Conservation (phyloP, 2,113 vertebrate species). For the Peromyscus maniculatus region DNA sequence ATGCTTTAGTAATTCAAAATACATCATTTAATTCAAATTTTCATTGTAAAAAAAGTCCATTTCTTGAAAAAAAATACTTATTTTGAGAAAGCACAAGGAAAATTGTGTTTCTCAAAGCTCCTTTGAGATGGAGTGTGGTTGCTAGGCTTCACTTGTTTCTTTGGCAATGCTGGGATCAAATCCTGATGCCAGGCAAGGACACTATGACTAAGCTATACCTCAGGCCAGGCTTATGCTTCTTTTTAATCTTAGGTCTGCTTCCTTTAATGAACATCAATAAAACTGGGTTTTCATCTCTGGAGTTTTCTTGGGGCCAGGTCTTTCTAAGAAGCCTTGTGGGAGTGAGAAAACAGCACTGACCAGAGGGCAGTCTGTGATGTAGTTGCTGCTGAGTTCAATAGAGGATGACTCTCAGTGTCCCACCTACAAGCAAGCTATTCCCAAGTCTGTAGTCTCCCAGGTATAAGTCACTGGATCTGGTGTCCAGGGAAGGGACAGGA, state of each 20-base stretch:
- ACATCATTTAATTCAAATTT: background rate
- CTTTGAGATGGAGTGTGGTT: background rate
- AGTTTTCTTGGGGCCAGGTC: background rate
- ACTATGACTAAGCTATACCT: background rate
- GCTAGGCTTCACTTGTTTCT: background rate
- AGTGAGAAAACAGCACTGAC: background rate
- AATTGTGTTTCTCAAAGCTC: background rate
- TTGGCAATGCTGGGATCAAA: background rate
- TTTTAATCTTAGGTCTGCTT: background rate
- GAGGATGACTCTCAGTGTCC: fast-evolving
- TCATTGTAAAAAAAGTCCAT: background rate
- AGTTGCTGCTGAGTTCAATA: background rate
- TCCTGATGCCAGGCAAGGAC: background rate
- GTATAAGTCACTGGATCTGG: background rate
- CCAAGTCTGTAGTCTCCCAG: background rate
- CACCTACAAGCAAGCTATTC: background rate
- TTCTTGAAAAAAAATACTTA: conserved; percentile 5
- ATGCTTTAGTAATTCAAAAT: background rate
- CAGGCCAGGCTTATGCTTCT: background rate
- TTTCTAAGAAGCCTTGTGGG: background rate
- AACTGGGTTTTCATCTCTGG: background rate
- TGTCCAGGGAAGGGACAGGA: background rate
- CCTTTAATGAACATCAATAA: background rate
- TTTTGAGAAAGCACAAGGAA: background rate
- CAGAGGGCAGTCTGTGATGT: background rate